Evolutionary conservation across 2,888 invertebrate genomes (phyloP), one percentile per base, ranked within the genome.

Genomic region (Piscicola geometra): DNA sequence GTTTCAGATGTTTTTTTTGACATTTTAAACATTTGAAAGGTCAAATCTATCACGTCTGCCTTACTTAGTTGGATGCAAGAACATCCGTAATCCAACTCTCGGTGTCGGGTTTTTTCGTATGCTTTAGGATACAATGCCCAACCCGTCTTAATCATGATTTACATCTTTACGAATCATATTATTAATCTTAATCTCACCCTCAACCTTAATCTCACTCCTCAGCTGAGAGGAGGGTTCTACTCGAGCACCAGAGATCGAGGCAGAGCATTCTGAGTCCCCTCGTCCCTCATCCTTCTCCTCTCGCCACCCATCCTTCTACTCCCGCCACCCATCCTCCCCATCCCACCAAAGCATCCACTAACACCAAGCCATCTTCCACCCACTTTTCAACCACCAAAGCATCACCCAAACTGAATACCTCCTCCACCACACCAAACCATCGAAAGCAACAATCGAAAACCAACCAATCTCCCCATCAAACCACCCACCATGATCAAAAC

Each of bases 161-260:
- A n/a, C n/a, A n/a, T n/a, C n/a, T n/a, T n/a, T n/a, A n/a, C n/a
- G n/a, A n/a, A n/a, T n/a, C n/a, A n/a, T n/a, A n/a, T n/a, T n/a
- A n/a, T n/a, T n/a, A n/a, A n/a, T n/a, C n/a, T n/a, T 9, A 5
- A 3, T n/a, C 30, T 64, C 64, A 28, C 21, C 50, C 9, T 71
- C 36, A 9, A 12, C 3, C 35, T 67, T 35, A 12, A 30, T 66
- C 1, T 56, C 56, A 32, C 32, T 69, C 81, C 83, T 12, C 87
- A 92, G 94, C 94, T 84, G 94, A 95, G 86, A 88, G 94, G 83
- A 88, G 94, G 85, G 94, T 94, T 25, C 94, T 94, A 86, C 87
- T 95, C 80, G 93, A 92, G 82, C 87, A 94, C 81, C 93, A 93
- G 79, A 88, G 94, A 81, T 94, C 94, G 36, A 87, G 94, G 76